Evolutionary conservation across 2,888 invertebrate species (phyloP).

Genomic region (Euclidia mi): DNA sequence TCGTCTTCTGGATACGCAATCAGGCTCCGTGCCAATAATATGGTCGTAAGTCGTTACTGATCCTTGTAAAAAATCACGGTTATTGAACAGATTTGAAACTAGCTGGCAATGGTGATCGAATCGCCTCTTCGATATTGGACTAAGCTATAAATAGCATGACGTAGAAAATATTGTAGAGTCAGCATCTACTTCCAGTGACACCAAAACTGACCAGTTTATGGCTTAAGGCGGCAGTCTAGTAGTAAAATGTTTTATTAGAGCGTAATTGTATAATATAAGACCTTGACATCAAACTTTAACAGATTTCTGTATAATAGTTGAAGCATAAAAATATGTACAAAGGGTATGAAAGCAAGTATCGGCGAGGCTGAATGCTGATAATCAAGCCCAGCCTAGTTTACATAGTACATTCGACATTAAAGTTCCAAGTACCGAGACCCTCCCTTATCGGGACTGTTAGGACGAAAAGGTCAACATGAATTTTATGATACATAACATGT

Average conservation of each 20-base stretch:
- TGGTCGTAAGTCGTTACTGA: background rate
- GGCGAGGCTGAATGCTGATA: conserved; percentile 39
- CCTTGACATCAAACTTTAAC: conserved; percentile 19
- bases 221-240: conserved; percentile 16
- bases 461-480: conserved; percentile 52
- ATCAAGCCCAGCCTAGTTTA: conserved; percentile 41
- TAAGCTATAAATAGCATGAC: background rate
- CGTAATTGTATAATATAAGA: conserved; percentile 37
- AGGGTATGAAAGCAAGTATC: conserved; percentile 43
- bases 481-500: conserved; percentile 51
- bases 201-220: conserved; percentile 23
- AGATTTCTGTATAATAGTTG: conserved; percentile 29
- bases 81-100: background rate
- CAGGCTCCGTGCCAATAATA: background rate
- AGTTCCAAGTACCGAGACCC: conserved; percentile 48
- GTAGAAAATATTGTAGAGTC: background rate
- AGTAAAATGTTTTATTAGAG: conserved; percentile 36
- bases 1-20: too few species aligned
- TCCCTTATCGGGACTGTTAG: conserved; percentile 45
- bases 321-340: conserved; percentile 43
- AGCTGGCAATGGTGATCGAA: conserved; percentile 7
- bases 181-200: background rate
- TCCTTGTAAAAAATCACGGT: conserved; percentile 4
- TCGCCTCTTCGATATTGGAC: background rate
- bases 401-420: conserved; percentile 46